Evolutionary conservation across 2,113 vertebrate genomes (phyloP).

Genomic region (Scalopus aquaticus): DNA sequence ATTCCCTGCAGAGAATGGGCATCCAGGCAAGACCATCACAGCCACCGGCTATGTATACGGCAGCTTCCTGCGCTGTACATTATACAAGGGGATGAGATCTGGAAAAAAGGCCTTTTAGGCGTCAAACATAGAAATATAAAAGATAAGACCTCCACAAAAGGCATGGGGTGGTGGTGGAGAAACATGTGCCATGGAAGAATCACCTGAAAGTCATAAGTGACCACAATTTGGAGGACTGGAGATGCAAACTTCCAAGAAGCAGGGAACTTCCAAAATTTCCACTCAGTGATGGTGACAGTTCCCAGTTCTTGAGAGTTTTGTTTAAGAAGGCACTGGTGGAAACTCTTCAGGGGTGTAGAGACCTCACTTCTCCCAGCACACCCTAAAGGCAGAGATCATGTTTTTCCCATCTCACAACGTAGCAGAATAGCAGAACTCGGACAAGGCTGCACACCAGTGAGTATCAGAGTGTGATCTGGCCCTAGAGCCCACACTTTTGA

Average conservation of each 20-base stretch:
- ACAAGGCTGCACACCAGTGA: not conserved
- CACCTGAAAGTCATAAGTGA: too few relatives aligned
- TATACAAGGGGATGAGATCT: not conserved
- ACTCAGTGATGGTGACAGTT: not conserved
- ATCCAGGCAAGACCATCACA: not conserved
- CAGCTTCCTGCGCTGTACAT: not conserved
- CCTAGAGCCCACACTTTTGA: not conserved
- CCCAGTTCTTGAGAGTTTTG: accelerated
- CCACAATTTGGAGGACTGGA: not conserved
- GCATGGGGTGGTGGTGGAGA: not conserved
- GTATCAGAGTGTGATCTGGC: not conserved
- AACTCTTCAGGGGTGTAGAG: not conserved
- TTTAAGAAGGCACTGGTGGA: not conserved
- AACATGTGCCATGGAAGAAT: not conserved
- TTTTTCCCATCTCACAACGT: not conserved
- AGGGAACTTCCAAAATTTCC: not conserved
- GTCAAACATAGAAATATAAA: not conserved
- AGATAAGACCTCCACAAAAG: not conserved
- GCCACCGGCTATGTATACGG: not conserved
- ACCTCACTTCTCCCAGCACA: not conserved
- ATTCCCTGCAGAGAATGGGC: not conserved
- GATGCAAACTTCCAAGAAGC: not conserved
- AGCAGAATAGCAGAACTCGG: too few relatives aligned
- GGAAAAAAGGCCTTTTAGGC: not conserved
- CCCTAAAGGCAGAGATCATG: not conserved